These are phyloP conservation scores for Chanos chanos DNA, from an alignment of 2,797 vertebrate genomes.

Conservation along the genomic window DNA sequence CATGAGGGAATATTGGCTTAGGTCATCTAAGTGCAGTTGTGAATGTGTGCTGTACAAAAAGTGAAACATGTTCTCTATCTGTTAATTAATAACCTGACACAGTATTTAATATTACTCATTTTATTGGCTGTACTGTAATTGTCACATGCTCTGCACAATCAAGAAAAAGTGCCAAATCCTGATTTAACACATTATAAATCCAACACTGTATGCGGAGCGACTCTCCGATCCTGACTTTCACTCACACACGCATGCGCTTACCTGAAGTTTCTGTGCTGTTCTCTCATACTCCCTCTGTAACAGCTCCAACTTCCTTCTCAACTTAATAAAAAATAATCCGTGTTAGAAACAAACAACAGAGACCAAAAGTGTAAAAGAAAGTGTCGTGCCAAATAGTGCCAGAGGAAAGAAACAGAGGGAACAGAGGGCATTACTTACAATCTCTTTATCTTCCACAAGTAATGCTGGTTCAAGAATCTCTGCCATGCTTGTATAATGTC, in stretches of 20 bases:
- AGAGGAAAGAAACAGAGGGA: neutral
- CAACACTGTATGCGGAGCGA: neutral
- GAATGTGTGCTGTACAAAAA: too few relatives aligned
- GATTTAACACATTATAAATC: neutral
- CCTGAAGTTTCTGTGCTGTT: conserved; percentile 38
- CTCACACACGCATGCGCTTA: neutral
- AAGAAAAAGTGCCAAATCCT: too few relatives aligned
- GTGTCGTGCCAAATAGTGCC: neutral
- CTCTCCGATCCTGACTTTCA: neutral
- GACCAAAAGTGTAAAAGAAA: neutral
- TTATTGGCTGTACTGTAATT: too few relatives aligned
- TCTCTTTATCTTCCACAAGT: conserved; percentile 35
- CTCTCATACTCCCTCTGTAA: conserved; percentile 43
- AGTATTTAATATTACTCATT: too few relatives aligned
- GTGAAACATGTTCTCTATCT: too few relatives aligned
- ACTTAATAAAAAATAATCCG: conserved; percentile 4
- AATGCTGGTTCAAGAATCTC: too few relatives aligned
- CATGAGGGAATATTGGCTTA: too few relatives aligned
- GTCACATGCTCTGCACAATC: too few relatives aligned
- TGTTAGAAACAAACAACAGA: neutral
- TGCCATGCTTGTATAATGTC: too few relatives aligned
- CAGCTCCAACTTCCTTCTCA: conserved; percentile 33
- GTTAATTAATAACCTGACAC: too few relatives aligned
- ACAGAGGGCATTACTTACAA: conserved; percentile 21
- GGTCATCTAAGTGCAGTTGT: too few relatives aligned